Percentiles rank a stretch among this genome's conserved stretches.
phyloP scores from a whole-genome alignment of 1,140 invertebrate species.

The Subanguina moxae region DNA sequence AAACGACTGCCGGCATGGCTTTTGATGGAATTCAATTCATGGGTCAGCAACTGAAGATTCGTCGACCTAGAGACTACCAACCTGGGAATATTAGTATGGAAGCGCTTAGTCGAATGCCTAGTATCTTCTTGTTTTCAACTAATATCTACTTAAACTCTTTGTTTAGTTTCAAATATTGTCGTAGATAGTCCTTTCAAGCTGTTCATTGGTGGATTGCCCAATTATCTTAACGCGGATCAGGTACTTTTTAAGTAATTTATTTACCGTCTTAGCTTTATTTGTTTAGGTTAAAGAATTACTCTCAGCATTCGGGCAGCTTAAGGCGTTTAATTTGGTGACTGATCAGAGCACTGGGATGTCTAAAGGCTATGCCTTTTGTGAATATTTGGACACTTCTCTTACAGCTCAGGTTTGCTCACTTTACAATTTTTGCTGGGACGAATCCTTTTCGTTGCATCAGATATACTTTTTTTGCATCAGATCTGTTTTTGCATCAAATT shows the following conservation, averaged over 20 bases:
- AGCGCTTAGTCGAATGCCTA: slow-evolving; percentile 65
- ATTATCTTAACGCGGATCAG: slow-evolving; percentile 99
- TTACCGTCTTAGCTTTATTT: no score
- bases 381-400: slow-evolving; percentile 92
- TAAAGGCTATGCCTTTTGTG: slow-evolving; percentile 98
- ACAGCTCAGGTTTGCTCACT: slow-evolving; percentile 75
- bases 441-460: no score
- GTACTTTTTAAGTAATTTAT: no score
- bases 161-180: slow-evolving; percentile 71
- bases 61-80: slow-evolving; percentile 93
- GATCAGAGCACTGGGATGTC: slow-evolving; percentile 92
- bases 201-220: slow-evolving; percentile 96
- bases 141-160: neutral
- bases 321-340: slow-evolving; percentile 96
- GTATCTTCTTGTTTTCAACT: slow-evolving; percentile 61
- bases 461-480: no score
- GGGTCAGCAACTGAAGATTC: slow-evolving; percentile 96
- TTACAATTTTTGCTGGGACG: no score
- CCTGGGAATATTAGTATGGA: slow-evolving; percentile 69
- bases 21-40: slow-evolving; percentile 99
- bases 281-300: slow-evolving; percentile 53
- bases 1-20: slow-evolving; percentile 99
- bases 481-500: no score
- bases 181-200: slow-evolving; percentile 93
- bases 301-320: slow-evolving; percentile 72